These are phyloP conservation scores for Exocentrus adspersus DNA, from an alignment of 2,888 invertebrate genomes.

Conservation along the genomic window DNA sequence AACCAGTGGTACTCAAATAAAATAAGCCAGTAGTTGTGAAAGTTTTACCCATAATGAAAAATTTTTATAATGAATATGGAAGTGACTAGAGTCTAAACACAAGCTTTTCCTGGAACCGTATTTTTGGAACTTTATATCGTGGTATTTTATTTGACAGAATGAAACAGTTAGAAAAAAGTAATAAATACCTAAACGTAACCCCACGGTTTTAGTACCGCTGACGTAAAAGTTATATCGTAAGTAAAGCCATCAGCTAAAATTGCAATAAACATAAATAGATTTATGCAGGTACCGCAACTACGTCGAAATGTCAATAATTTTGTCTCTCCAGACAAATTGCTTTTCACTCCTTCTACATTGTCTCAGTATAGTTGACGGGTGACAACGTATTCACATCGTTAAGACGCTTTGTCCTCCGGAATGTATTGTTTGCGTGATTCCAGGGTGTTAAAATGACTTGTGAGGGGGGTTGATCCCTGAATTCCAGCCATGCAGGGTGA, in stretches of 20 bases:
- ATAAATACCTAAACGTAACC: no score
- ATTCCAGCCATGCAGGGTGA: no score
- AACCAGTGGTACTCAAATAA: neutral
- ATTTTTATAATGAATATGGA: neutral
- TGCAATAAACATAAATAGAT: constrained; percentile 25
- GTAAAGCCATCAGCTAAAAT: constrained; percentile 9
- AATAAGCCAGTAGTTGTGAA: neutral
- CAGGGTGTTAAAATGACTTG: no score
- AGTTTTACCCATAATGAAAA: neutral
- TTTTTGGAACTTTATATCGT: no score
- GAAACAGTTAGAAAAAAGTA: no score
- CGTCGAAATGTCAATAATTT: constrained; percentile 28
- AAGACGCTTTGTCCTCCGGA: neutral
- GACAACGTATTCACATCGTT: neutral
- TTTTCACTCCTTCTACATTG: constrained; percentile 8
- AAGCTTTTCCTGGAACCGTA: no score
- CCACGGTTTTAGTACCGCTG: constrained; percentile 16
- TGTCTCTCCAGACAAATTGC: constrained; percentile 8
- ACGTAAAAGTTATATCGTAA: constrained; percentile 4
- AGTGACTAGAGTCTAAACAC: no score
- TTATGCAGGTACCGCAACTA: constrained; percentile 24
- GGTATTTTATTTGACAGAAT: no score
- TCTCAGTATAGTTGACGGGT: constrained; percentile 1
- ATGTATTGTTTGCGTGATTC: neutral
- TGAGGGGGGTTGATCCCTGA: no score